A percentile compares a stretch with the other conserved stretches of the same genome.
Evolutionary conservation across 2,888 invertebrate genomes (phyloP).

Genomic region (Phaedon cochleariae): DNA sequence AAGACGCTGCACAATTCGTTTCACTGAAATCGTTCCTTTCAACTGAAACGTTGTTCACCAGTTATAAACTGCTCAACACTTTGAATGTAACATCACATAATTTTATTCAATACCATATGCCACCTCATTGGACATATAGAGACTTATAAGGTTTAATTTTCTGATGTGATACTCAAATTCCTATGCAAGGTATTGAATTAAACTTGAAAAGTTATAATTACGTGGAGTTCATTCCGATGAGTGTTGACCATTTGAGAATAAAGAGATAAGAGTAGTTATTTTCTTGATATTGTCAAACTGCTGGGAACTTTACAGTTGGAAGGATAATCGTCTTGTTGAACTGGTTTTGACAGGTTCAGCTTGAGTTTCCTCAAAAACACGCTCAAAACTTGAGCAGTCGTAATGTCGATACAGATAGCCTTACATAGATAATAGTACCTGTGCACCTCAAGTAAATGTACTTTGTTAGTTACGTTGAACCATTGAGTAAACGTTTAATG

Average conservation of each 20-base stretch:
- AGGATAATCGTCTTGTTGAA: conserved; percentile 14
- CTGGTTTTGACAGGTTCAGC: background rate
- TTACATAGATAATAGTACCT: conserved; percentile 15
- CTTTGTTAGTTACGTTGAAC: conserved; percentile 12
- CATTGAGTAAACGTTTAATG: conserved; percentile 15
- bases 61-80: background rate
- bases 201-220: too few species aligned
- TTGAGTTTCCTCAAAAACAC: background rate
- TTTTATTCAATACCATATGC: background rate
- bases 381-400: background rate
- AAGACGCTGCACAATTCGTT: conserved; percentile 14
- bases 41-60: conserved; percentile 3
- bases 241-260: conserved; percentile 1
- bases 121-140: too few species aligned
- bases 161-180: too few species aligned
- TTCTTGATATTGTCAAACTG: conserved; percentile 5
- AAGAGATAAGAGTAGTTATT: conserved; percentile 10
- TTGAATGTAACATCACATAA: background rate
- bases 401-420: conserved; percentile 14
- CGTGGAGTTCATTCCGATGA: background rate
- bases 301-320: conserved; percentile 6
- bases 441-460: conserved; percentile 20
- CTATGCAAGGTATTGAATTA: too few species aligned
- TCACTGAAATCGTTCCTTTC: conserved; percentile 13
- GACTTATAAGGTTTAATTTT: too few species aligned